phyloP scores from a whole-genome alignment of 2,113 vertebrate species.

The Dissostichus mawsoni region DNA sequence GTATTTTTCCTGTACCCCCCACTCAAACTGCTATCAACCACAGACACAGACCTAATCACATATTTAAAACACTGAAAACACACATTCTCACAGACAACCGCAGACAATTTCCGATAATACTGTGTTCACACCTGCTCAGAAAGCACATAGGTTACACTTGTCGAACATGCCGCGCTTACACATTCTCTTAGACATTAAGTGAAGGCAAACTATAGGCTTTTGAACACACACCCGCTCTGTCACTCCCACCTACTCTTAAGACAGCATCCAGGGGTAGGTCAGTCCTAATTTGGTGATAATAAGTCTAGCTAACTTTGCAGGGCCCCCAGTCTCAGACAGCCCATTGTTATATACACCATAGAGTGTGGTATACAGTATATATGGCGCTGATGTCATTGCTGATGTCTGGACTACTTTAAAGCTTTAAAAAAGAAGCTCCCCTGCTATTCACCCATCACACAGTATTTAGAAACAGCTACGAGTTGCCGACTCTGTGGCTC shows the following conservation, averaged over 20 bases:
- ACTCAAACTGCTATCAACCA: constrained; percentile 55
- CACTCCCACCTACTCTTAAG: constrained; percentile 43
- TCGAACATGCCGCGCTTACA: constrained; percentile 12
- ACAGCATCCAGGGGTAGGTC: constrained; percentile 57
- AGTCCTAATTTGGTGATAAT: constrained; percentile 81
- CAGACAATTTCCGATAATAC: constrained; percentile 41
- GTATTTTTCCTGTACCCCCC: constrained; percentile 55
- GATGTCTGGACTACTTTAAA: constrained; percentile 69
- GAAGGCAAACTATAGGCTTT: constrained; percentile 21
- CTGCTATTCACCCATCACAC: constrained; percentile 21
- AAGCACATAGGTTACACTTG: constrained; percentile 26
- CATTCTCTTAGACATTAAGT: constrained; percentile 23
- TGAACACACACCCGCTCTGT: constrained; percentile 22
- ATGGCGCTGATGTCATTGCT: constrained; percentile 67
- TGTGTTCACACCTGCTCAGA: constrained; percentile 38
- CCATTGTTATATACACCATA: constrained; percentile 70
- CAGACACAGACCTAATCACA: constrained; percentile 49
- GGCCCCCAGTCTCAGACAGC: constrained; percentile 54
- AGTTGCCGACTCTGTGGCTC: constrained; percentile 50
- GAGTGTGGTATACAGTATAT: constrained; percentile 54
- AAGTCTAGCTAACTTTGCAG: constrained; percentile 58
- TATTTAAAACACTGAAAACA: constrained; percentile 44
- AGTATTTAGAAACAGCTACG: constrained; percentile 63
- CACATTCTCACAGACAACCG: constrained; percentile 46
- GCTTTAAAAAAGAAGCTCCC: constrained; percentile 49